A percentile compares a stretch with the other conserved stretches of the same genome.
Evolutionary conservation across 2,797 vertebrate species (phyloP).

Genomic region (Notolabrus celidotus): DNA sequence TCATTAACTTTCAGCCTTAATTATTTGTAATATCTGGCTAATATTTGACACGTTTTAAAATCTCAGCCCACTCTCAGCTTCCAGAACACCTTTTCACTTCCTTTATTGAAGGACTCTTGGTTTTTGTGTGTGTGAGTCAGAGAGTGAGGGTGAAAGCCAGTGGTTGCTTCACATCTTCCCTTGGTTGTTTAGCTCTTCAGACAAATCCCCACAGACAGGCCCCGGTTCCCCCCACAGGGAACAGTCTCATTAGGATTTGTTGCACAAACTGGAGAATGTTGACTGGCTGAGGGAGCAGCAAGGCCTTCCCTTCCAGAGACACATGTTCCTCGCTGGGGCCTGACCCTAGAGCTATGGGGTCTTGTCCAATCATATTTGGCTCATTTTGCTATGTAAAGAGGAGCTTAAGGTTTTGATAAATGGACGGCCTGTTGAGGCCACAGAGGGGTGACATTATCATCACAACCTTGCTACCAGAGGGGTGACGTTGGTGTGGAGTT

Average conservation of each 20-base stretch:
- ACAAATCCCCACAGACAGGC: constrained; percentile 63
- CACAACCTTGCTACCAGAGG: neutral
- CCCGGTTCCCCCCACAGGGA: constrained; percentile 60
- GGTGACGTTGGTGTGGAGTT: constrained; percentile 12
- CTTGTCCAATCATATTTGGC: constrained; percentile 77
- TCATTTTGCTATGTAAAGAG: constrained; percentile 64
- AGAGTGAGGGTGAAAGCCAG: constrained; percentile 8
- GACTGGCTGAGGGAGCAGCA: constrained; percentile 47
- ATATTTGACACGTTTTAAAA: constrained; percentile 18
- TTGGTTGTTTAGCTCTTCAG: constrained; percentile 53
- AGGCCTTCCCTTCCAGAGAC: constrained; percentile 54
- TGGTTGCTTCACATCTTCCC: constrained; percentile 51
- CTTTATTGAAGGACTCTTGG: constrained; percentile 21
- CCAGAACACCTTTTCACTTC: constrained; percentile 4
- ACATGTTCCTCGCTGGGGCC: constrained; percentile 65
- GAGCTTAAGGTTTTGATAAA: constrained; percentile 51
- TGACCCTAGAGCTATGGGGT: constrained; percentile 63
- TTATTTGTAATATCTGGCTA: constrained; percentile 12
- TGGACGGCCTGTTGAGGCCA: constrained; percentile 44
- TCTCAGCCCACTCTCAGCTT: neutral
- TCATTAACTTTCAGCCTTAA: neutral
- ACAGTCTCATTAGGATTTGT: constrained; percentile 78
- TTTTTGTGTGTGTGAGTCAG: constrained; percentile 6
- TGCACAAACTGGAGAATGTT: constrained; percentile 68
- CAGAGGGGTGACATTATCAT: constrained; percentile 15